These are phyloP conservation scores for Neolamprologus devosi DNA, from an alignment of 2,113 vertebrate genomes.

Conservation along the genomic window DNA sequence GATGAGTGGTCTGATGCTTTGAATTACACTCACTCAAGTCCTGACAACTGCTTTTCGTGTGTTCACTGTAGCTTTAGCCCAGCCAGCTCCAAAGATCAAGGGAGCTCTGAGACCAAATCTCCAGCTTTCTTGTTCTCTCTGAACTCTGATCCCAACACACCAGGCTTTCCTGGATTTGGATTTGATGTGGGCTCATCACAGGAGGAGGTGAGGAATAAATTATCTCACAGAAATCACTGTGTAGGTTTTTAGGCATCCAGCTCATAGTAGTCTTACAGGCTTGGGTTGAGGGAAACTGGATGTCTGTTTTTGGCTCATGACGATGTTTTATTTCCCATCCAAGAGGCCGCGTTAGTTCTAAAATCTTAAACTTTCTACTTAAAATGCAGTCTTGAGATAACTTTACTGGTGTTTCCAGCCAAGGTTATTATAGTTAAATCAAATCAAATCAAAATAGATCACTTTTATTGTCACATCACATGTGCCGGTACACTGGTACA, in stretches of 20 bases:
- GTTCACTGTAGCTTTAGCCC: slow-evolving; percentile 49
- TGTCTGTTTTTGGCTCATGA: neutral
- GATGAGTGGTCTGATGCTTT: neutral
- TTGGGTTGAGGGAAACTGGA: neutral
- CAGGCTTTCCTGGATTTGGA: slow-evolving; percentile 59
- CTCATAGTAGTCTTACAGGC: neutral
- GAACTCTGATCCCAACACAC: slow-evolving; percentile 46
- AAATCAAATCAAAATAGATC: neutral
- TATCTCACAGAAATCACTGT: neutral
- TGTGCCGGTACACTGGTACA: neutral
- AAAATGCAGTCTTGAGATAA: neutral
- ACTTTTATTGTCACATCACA: neutral
- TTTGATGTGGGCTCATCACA: slow-evolving; percentile 43
- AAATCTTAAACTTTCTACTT: neutral
- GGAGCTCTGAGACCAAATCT: slow-evolving; percentile 43
- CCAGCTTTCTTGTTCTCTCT: slow-evolving; percentile 63
- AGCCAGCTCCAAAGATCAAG: neutral
- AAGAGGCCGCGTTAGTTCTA: neutral
- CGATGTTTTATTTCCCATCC: neutral
- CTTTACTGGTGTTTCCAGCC: neutral
- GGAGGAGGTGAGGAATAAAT: slow-evolving; percentile 56
- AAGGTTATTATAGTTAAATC: neutral
- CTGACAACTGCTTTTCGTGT: neutral
- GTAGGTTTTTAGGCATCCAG: neutral
- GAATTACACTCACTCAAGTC: neutral